Conservation (phyloP, 2,797 vertebrate species). For the Hybognathus amarus region DNA sequence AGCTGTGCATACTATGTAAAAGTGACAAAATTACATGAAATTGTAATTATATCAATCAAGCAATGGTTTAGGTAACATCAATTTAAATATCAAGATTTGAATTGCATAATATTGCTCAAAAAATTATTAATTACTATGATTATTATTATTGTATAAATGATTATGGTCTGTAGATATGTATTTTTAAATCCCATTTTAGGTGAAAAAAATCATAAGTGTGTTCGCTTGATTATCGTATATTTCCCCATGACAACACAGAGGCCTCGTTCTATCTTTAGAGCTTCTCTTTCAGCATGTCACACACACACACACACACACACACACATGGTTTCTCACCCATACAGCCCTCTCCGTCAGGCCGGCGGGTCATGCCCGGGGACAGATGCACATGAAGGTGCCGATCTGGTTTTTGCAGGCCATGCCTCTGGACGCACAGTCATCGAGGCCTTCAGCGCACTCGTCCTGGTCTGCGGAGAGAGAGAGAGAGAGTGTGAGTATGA, state of each 20-base stretch:
- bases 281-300: not conserved
- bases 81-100: not conserved
- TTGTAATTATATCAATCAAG: not conserved
- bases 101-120: not conserved
- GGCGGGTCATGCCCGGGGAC: slow-evolving; percentile 88
- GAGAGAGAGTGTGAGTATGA: not conserved
- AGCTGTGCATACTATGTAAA: not conserved
- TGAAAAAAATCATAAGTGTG: no score
- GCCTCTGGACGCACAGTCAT: slow-evolving; percentile 87
- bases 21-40: not conserved
- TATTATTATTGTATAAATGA: not conserved
- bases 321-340: slow-evolving; percentile 79
- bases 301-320: not conserved
- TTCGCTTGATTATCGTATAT: not conserved
- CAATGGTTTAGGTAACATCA: not conserved
- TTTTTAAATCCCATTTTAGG: not conserved
- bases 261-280: not conserved
- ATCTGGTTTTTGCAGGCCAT: slow-evolving; percentile 97
- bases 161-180: not conserved
- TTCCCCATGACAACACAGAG: not conserved
- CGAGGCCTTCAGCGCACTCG: slow-evolving; percentile 86
- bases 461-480: slow-evolving; percentile 83
- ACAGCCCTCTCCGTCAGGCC: slow-evolving; percentile 88
- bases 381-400: slow-evolving; percentile 92
- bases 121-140: not conserved